Base-by-base conservation (phyloP, 30 jellyfish, hydroid and myxozoan species). In the Aurelia sp. region DNA sequence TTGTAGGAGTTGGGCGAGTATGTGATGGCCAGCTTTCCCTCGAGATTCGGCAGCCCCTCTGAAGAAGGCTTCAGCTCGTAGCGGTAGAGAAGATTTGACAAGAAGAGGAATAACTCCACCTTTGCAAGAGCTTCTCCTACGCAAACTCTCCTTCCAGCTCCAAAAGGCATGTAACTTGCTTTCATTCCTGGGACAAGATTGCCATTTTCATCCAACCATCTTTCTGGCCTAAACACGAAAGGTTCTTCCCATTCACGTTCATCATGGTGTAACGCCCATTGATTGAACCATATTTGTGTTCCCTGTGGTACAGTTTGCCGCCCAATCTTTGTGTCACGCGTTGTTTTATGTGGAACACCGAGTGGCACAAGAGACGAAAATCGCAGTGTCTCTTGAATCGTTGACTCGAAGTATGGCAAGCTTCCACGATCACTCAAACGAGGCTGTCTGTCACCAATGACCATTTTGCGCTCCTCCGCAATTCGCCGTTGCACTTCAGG, bases 131-230 rank as follows among this genome's bases (percentile, higher is more conserved):
- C 72, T 67, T 93, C 98, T 4, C 97, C 98, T 13, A 93, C 30
- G 65, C 98, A 93, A n/a, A 76, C 92, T 67, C 98, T 81, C 40
- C 94, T 69, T 21, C 98, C 98, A 19, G 98, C 98, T 38, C 97
- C 90, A 66, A 93, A 93, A 2, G 98, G 98, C 72, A 93, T 78
- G 75, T 68, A 82, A 19, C 91, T 63, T 20, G 66, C 21, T n/a
- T 80, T 72, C 24, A 35, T 76, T 9, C 97, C 90, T 18, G 82
- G 77, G 8, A 53, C 80, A 55, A 53, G 81, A 18, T 66, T 80
- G 18, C 96, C 97, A 51, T 88, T 85, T 19, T 92, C 95, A 59
- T 87, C 91, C 55, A 92, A 53, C 96, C 96, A 92, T 63, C 98
- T 50, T n/a, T 87, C 92, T 16, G 98, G 98, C 60, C 63, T 72